Evolutionary conservation across 2,888 invertebrate genomes (phyloP), one percentile per base, ranked within the genome.

Genomic region (Parapristionchus giblindavisi): DNA sequence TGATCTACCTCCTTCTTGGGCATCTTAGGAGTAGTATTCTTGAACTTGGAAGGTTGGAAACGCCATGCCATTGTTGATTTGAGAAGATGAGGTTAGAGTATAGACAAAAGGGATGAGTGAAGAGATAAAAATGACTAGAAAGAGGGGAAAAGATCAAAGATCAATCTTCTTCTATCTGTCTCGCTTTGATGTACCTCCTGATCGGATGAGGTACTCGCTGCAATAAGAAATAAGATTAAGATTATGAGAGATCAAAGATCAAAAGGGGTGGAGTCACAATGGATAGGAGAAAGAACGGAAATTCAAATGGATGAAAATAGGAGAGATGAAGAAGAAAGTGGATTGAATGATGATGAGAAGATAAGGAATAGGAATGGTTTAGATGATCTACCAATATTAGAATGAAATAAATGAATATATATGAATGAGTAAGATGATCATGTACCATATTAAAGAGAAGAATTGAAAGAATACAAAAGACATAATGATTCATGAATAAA

Each of bases 41-140:
- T 97, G 90, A 94, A 97, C 90, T 97, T 97, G 79, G 96, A 96
- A 89, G 95, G 94, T 91, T 96, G 96, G 91, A 96, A 96, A 90
- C 95, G 85, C 89, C 89, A 89, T 38, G 89, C 88, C 89, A 89
- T 65, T 43, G 43, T 21, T 65, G 63, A 65, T 43, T 65, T 43
- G 36, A 29, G 40, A 43, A 17, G 43, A 43, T 8, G 17, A 17
- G 17, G 17, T 14, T 8, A 43, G 8, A 17, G 17, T 14, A 43
- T 43, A 17, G 17, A 17, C 8, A 43, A 43, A 14, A 14, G 43
- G 61, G 40, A 27, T 4, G 40, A 61, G 14, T 21, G 14, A 11
- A 27, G 40, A 29, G 43, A 21, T 27, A 43, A 21, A 29, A 32
- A 14, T 29, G 43, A 43, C 8, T 14, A 29, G 14, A 27, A 21